Conservation (phyloP, 23 tunicate species). For the Halocynthia aurantium region DNA sequence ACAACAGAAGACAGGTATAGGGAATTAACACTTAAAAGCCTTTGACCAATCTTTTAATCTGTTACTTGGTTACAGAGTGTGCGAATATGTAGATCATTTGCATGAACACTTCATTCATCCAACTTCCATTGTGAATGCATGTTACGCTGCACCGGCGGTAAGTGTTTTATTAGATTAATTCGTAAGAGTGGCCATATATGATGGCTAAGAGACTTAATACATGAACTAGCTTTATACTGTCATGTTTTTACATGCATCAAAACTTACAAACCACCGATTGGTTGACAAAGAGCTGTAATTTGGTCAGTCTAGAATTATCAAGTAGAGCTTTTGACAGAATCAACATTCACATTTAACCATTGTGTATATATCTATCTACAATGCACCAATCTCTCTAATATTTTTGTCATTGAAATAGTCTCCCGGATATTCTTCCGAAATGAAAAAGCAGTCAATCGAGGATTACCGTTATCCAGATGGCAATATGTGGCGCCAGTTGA, state of each 20-base stretch:
- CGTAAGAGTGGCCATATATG: neutral
- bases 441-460: slow-evolving; percentile 42
- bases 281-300: too few species aligned
- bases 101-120: slow-evolving; percentile 92
- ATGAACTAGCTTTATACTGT: neutral
- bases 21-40: neutral
- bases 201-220: neutral
- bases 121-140: slow-evolving; percentile 29
- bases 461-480: slow-evolving; percentile 70
- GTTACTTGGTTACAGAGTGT: slow-evolving; percentile 38
- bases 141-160: slow-evolving; percentile 82
- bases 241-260: too few species aligned
- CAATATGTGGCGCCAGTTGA: slow-evolving; percentile 50
- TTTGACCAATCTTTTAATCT: neutral
- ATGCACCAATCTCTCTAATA: too few species aligned
- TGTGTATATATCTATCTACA: too few species aligned
- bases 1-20: slow-evolving; percentile 78
- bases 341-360: too few species aligned
- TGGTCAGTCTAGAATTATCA: too few species aligned
- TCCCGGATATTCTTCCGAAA: slow-evolving; percentile 73
- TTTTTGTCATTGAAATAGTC: slow-evolving; percentile 15
- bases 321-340: too few species aligned
- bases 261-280: neutral
- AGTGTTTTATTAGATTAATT: neutral
- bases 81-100: slow-evolving; percentile 94